These are phyloP conservation scores for Leptoclinus maculatus DNA, from an alignment of 2,797 vertebrate genomes.

Conservation along the genomic window DNA sequence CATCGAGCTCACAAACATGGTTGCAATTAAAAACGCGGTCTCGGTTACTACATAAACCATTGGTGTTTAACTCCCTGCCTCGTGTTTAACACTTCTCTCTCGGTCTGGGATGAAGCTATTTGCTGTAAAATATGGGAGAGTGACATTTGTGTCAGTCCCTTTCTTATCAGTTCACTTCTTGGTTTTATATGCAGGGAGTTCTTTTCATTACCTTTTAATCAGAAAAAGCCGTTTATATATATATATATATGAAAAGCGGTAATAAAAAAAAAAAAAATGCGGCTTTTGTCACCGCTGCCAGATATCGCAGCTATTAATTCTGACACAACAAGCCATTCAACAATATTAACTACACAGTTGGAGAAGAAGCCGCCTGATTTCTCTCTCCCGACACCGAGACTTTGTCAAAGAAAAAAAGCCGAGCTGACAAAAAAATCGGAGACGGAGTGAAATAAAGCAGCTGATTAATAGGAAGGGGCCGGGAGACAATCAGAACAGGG, in stretches of 20 bases:
- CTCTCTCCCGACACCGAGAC: conserved; percentile 8
- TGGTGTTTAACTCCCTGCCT: conserved; percentile 42
- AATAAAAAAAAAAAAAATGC: background rate
- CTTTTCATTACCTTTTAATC: conserved; percentile 32
- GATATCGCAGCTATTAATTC: conserved; percentile 22
- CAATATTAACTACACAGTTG: conserved; percentile 20
- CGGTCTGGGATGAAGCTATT: background rate
- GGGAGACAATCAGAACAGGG: background rate
- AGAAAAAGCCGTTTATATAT: conserved; percentile 22
- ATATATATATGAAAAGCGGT: conserved; percentile 12
- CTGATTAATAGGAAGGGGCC: conserved; percentile 37
- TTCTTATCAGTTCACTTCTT: conserved; percentile 12
- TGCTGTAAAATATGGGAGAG: conserved; percentile 42
- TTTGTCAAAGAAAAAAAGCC: conserved; percentile 30
- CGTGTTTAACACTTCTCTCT: conserved; percentile 12
- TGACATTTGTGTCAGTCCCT: conserved; percentile 14
- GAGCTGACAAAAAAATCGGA: conserved; percentile 39
- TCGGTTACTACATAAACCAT: conserved; percentile 44
- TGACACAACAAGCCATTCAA: conserved; percentile 23
- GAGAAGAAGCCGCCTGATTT: conserved; percentile 31
- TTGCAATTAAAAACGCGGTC: conserved; percentile 66
- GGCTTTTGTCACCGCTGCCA: conserved; percentile 12
- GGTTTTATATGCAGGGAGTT: conserved; percentile 18
- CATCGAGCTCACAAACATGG: conserved; percentile 59
- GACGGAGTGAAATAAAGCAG: conserved; percentile 40